Percentiles rank a stretch among this genome's conserved stretches.
Evolutionary conservation across 2,113 vertebrate genomes (phyloP).

Genomic region (Rhynchomys soricoides): DNA sequence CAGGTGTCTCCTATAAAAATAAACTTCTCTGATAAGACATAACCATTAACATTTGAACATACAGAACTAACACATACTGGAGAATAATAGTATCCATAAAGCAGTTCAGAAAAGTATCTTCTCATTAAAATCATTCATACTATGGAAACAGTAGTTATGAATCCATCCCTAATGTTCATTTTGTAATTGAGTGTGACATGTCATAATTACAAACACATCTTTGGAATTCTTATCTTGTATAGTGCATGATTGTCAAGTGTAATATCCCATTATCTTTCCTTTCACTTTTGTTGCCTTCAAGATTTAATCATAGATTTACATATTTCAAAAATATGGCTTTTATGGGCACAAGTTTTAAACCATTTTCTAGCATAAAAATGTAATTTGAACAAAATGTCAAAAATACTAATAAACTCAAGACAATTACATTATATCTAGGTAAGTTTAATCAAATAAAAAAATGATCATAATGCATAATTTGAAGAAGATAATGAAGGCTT

Average conservation of each 20-base stretch:
- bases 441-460: background rate
- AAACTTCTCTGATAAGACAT: background rate
- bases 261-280: background rate
- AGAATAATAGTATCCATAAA: background rate
- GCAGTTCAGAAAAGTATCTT: background rate
- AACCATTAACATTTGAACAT: background rate
- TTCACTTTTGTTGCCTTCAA: background rate
- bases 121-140: background rate
- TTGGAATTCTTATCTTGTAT: background rate
- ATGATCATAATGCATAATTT: background rate
- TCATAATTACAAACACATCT: background rate
- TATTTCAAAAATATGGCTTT: background rate
- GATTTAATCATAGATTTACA: background rate
- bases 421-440: background rate
- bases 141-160: background rate
- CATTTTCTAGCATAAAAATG: background rate
- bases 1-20: background rate
- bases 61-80: too few relatives aligned
- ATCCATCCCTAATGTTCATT: background rate
- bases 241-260: background rate
- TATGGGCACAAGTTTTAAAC: background rate
- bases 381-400: background rate
- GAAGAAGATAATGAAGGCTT: background rate
- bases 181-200: background rate
- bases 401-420: background rate